Percentiles rank a stretch among this genome's conserved stretches.
Conservation (phyloP, 2,888 invertebrate genomes). For the Chrysolina oricalcia region DNA sequence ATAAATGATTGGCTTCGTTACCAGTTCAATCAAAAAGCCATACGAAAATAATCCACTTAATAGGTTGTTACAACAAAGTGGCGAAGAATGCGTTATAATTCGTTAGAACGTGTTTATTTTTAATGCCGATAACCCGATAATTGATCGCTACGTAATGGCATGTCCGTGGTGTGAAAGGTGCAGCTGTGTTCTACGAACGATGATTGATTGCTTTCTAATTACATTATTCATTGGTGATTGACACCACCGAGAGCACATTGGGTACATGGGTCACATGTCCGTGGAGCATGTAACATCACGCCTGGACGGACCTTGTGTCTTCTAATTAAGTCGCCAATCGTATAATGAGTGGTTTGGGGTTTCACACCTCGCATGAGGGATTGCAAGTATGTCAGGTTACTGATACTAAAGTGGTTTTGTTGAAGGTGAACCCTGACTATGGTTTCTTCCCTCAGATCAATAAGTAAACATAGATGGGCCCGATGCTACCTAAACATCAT, state of each 20-base stretch:
- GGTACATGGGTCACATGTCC: slow-evolving; percentile 55
- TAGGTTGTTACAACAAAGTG: slow-evolving; percentile 29
- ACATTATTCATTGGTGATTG: slow-evolving; percentile 70
- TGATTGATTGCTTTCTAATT: slow-evolving; percentile 71
- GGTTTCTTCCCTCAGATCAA: no score
- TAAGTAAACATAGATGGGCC: no score
- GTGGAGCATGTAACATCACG: slow-evolving; percentile 48
- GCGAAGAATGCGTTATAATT: slow-evolving; percentile 23
- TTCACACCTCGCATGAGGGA: slow-evolving; percentile 15
- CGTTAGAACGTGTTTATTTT: slow-evolving; percentile 53
- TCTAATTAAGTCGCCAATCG: slow-evolving; percentile 50
- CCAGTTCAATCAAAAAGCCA: slow-evolving; percentile 23
- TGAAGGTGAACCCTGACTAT: no score
- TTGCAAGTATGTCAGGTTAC: not conserved
- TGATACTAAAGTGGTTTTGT: not conserved
- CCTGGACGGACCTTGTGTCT: slow-evolving; percentile 42
- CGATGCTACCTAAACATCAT: no score
- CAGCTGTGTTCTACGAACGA: slow-evolving; percentile 66
- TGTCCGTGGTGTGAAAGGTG: slow-evolving; percentile 64
- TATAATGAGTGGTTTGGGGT: slow-evolving; percentile 41
- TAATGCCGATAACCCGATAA: slow-evolving; percentile 60
- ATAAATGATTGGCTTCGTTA: not conserved
- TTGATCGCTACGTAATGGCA: slow-evolving; percentile 64
- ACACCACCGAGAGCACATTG: slow-evolving; percentile 56
- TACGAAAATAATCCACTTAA: slow-evolving; percentile 30